A percentile compares a stretch with the other conserved stretches of the same genome.
Evolutionary conservation across 2,888 invertebrate genomes (phyloP).

Genomic region (Dynastes tityus): DNA sequence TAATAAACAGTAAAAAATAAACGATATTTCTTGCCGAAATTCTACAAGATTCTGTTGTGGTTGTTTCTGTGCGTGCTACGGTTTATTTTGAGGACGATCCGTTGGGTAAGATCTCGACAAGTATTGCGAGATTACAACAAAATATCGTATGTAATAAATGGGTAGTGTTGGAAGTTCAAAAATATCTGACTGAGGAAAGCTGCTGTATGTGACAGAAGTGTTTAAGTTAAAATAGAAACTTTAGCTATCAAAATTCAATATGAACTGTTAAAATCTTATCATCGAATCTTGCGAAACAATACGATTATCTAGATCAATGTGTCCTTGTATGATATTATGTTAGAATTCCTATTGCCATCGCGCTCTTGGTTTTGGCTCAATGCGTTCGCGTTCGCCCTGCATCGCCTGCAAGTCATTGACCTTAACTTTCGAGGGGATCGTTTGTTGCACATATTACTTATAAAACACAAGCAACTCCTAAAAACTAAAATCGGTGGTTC

Average conservation of each 20-base stretch:
- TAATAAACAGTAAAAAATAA: background rate
- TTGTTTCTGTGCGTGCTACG: background rate
- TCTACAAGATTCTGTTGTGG: background rate
- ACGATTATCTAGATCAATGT: background rate
- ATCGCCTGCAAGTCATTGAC: constrained; percentile 32
- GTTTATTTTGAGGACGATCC: constrained; percentile 12
- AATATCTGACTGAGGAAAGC: too few relatives aligned
- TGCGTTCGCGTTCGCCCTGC: constrained; percentile 21
- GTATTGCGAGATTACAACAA: background rate
- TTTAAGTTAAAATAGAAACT: too few relatives aligned
- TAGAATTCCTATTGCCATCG: background rate
- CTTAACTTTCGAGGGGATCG: constrained; percentile 34
- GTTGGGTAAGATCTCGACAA: background rate
- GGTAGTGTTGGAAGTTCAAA: too few relatives aligned
- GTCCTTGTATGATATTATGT: background rate
- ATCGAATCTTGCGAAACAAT: background rate
- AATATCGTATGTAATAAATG: background rate
- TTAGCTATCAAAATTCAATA: too few relatives aligned
- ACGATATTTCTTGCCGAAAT: background rate
- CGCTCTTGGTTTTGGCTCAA: constrained; percentile 7
- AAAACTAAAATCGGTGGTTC: constrained; percentile 6
- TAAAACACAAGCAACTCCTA: background rate
- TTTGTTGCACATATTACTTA: constrained; percentile 14
- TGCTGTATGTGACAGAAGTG: too few relatives aligned
- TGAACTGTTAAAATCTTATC: background rate